These are phyloP conservation scores for Paramormyrops kingsleyae DNA, from an alignment of 2,113 vertebrate genomes.

Conservation along the genomic window DNA sequence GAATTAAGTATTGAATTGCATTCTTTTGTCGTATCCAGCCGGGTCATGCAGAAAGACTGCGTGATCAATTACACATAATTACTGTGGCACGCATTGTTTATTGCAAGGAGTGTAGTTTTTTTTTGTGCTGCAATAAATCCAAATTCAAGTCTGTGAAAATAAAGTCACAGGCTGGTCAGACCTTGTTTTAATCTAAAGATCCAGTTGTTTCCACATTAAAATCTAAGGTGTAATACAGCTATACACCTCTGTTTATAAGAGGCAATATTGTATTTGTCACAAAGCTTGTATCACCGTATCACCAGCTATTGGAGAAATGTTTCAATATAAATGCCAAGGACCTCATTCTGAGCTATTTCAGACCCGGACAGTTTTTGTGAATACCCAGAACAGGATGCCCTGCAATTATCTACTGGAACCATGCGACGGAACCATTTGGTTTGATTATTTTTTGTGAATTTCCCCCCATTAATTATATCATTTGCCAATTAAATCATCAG, in stretches of 20 bases:
- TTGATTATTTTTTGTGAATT: not conserved
- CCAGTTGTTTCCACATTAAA: not conserved
- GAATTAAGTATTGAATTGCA: not conserved
- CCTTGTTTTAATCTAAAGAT: not conserved
- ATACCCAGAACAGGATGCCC: not conserved
- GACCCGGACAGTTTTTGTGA: not conserved
- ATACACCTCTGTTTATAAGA: not conserved
- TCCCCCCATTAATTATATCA: not conserved
- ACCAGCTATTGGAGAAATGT: not conserved
- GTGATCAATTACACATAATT: not conserved
- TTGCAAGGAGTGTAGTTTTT: not conserved
- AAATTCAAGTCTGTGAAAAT: not conserved
- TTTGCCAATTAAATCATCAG: not conserved
- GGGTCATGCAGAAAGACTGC: not conserved
- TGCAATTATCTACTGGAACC: not conserved
- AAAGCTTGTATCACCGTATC: not conserved
- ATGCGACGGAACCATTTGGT: not conserved
- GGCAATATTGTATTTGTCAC: not conserved
- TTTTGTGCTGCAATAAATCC: not conserved
- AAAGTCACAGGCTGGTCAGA: not conserved
- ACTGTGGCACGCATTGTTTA: not conserved
- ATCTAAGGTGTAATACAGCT: not conserved
- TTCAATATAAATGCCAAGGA: not conserved
- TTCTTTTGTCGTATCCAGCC: not conserved
- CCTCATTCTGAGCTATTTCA: not conserved